A percentile compares a stretch with the other conserved stretches of the same genome.
Evolutionary conservation across 2,113 vertebrate species (phyloP).

Genomic region (Delphinus delphis): DNA sequence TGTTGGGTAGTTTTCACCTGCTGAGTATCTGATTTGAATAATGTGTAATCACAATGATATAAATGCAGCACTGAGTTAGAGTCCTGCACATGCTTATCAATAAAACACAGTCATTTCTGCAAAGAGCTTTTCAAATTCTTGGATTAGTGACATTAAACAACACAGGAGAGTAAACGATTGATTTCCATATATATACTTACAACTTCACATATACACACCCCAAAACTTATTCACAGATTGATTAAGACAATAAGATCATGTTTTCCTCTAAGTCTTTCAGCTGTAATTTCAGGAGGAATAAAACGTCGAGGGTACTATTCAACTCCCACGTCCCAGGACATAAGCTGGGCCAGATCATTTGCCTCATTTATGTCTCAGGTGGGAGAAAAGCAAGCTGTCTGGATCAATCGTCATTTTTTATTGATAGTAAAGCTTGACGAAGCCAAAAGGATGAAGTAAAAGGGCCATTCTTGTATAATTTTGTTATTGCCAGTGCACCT

Average conservation of each 20-base stretch:
- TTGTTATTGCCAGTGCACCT: background rate
- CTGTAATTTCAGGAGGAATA: background rate
- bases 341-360: background rate
- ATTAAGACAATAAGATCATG: background rate
- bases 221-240: background rate
- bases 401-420: slow-evolving; percentile 6
- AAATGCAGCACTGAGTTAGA: background rate
- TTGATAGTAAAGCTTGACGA: background rate
- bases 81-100: background rate
- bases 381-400: background rate
- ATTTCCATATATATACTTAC: background rate
- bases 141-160: background rate
- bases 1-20: background rate
- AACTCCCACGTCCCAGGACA: background rate
- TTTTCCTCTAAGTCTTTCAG: background rate
- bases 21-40: background rate
- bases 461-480: background rate
- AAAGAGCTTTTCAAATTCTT: background rate
- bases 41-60: background rate
- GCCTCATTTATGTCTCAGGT: background rate
- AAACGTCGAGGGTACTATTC: background rate
- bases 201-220: background rate
- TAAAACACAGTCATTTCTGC: background rate
- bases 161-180: background rate
- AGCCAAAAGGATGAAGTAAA: background rate